phyloP scores from a whole-genome alignment of 2,113 vertebrate species.

The Cyanoderma ruficeps region DNA sequence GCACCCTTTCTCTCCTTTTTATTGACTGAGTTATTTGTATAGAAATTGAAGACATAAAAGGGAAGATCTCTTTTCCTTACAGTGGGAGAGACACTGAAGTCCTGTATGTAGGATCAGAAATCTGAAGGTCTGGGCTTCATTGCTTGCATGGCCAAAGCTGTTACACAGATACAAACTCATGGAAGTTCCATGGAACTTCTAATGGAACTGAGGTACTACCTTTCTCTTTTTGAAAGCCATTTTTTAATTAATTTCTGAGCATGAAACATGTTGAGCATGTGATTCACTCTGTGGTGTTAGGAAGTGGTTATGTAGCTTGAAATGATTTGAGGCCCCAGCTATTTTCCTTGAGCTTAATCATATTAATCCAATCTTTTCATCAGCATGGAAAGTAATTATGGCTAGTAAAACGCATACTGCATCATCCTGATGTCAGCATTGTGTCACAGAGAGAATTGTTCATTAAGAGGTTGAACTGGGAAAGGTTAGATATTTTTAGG shows the following conservation, averaged over 20 bases:
- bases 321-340: background rate
- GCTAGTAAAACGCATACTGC: background rate
- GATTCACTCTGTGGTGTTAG: background rate
- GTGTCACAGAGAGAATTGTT: background rate
- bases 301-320: background rate
- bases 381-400: background rate
- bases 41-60: background rate
- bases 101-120: background rate
- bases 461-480: background rate
- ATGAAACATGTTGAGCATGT: rapidly evolving
- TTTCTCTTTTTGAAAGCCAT: background rate
- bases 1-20: background rate
- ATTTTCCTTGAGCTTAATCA: background rate
- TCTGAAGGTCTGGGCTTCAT: background rate
- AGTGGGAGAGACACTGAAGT: background rate
- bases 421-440: background rate
- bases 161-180: background rate
- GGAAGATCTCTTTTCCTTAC: background rate
- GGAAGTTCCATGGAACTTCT: background rate
- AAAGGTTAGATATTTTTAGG: background rate
- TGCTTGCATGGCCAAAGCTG: background rate
- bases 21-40: background rate
- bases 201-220: background rate
- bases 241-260: background rate
- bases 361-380: background rate